Percentiles rank a stretch among this genome's conserved stretches.
Evolutionary conservation across 1,140 invertebrate species (phyloP).

Genomic region (Ceratina australensis): DNA sequence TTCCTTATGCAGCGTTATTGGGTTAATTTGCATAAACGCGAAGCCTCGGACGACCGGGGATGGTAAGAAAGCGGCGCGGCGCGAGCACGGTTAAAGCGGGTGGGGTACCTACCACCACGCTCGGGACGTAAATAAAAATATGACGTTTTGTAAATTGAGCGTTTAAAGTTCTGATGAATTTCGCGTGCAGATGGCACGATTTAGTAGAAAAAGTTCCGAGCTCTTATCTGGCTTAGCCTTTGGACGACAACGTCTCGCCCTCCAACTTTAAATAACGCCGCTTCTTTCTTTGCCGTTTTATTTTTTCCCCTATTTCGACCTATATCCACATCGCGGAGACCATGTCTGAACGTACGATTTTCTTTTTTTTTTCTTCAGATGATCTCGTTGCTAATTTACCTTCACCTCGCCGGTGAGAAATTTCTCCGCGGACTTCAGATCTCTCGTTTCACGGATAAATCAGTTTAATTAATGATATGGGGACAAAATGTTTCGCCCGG

Average conservation of each 20-base stretch:
- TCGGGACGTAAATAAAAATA: constrained; percentile 29
- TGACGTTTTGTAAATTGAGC: constrained; percentile 24
- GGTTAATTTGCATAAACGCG: constrained; percentile 34
- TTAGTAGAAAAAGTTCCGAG: constrained; percentile 3
- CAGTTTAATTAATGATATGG: too few relatives aligned
- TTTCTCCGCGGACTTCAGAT: too few relatives aligned
- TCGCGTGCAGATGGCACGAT: neutral
- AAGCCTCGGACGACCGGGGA: constrained; percentile 9
- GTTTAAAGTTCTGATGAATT: constrained; percentile 39
- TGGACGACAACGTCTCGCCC: neutral
- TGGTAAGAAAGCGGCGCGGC: neutral
- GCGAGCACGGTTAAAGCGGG: neutral
- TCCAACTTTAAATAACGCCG: neutral
- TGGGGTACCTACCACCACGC: too few relatives aligned
- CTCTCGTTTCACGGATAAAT: too few relatives aligned
- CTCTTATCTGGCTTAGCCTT: neutral
- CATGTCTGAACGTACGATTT: too few relatives aligned
- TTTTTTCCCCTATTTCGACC: neutral
- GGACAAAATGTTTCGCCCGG: too few relatives aligned
- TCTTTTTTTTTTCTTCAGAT: too few relatives aligned
- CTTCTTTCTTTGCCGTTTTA: neutral
- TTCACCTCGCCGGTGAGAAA: too few relatives aligned
- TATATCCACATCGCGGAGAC: neutral
- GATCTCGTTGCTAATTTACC: too few relatives aligned
- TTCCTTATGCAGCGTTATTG: neutral